phyloP scores from a whole-genome alignment of 2,113 vertebrate species.

The Mormyrus lacerda region DNA sequence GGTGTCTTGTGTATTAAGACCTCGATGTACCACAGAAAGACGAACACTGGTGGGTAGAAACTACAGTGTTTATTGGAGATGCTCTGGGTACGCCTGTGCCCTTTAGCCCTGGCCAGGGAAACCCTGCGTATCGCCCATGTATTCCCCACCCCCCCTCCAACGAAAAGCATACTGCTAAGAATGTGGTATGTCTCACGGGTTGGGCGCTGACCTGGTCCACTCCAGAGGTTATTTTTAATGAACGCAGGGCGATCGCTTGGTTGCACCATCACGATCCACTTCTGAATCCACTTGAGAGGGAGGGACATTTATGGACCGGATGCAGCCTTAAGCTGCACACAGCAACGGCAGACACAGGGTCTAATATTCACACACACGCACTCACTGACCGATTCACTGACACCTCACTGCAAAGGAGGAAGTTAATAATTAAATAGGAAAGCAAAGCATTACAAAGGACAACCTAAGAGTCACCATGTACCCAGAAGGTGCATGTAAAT shows the following conservation, averaged over 20 bases:
- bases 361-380: neutral
- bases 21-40: neutral
- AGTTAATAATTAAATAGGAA: slow-evolving; percentile 1
- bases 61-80: neutral
- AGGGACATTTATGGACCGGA: neutral
- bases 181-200: neutral
- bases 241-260: neutral
- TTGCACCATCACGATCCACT: neutral
- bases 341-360: neutral
- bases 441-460: neutral
- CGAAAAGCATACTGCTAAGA: neutral
- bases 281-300: neutral
- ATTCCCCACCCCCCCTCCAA: neutral
- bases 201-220: neutral
- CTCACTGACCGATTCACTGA: neutral
- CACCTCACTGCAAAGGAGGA: slow-evolving; percentile 1
- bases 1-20: neutral
- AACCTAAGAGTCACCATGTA: neutral
- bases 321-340: neutral
- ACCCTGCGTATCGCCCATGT: neutral
- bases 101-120: neutral
- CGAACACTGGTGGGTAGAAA: neutral
- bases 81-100: neutral
- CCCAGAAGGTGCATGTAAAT: neutral
- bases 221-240: neutral